phyloP scores from a whole-genome alignment of 2,113 vertebrate genomes.

The Columbina picui region DNA sequence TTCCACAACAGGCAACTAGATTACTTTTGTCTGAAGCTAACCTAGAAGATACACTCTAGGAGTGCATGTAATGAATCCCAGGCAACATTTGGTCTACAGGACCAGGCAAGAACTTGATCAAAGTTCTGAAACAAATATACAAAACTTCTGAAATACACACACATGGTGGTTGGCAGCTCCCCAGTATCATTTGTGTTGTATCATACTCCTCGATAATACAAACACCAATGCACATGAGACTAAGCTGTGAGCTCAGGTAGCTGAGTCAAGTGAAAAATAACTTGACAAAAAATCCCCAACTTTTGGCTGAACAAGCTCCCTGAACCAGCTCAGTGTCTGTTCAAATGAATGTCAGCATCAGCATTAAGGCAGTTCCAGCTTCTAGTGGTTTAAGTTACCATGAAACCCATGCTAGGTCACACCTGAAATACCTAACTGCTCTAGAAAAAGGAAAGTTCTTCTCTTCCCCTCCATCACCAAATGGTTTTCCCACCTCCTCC shows the following conservation, averaged over 20 bases:
- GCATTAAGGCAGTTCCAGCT: background rate
- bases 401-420: background rate
- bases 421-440: background rate
- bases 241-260: background rate
- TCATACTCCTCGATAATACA: background rate
- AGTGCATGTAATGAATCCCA: background rate
- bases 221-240: background rate
- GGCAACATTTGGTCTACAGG: background rate
- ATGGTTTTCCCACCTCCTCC: background rate
- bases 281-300: background rate
- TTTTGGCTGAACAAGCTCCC: background rate
- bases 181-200: background rate
- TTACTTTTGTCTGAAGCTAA: background rate
- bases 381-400: background rate
- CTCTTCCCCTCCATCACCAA: background rate
- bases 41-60: background rate
- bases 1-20: background rate
- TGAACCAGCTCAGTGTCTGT: background rate
- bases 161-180: background rate
- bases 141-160: background rate
- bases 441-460: background rate
- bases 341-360: background rate
- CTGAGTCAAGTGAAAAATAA: background rate
- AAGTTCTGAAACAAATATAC: background rate
- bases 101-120: background rate